Percentiles rank a stretch among this genome's conserved stretches.
phyloP scores from a whole-genome alignment of 2,113 vertebrate genomes.

The Hystrix brachyura region DNA sequence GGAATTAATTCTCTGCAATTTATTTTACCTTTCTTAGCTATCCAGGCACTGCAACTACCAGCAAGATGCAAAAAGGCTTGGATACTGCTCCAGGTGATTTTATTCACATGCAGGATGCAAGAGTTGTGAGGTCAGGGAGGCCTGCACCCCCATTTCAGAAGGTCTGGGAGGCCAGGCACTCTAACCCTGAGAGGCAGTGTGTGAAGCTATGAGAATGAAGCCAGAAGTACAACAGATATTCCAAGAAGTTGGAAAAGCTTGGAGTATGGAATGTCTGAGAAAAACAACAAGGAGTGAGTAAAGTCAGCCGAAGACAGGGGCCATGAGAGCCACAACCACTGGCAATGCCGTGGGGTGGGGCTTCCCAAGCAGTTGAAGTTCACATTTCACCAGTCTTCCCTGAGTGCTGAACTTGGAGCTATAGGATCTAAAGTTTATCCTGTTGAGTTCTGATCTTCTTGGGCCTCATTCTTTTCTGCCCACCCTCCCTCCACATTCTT shows the following conservation, averaged over 20 bases:
- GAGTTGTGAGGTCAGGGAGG: not conserved
- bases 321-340: not conserved
- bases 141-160: not conserved
- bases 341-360: not conserved
- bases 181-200: not conserved
- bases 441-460: not conserved
- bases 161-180: not conserved
- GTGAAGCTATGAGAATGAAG: not conserved
- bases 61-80: not conserved
- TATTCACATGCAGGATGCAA: not conserved
- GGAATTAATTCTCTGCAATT: not conserved
- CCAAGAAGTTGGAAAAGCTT: not conserved
- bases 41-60: not conserved
- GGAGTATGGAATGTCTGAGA: not conserved
- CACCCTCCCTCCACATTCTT: not conserved
- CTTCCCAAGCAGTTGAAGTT: not conserved
- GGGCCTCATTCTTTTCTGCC: not conserved
- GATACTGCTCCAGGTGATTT: not conserved
- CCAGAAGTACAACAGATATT: not conserved
- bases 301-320: not conserved
- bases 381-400: not conserved
- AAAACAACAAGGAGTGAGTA: not conserved
- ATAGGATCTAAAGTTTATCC: not conserved
- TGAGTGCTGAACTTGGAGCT: not conserved
- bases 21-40: not conserved